Conservation (phyloP, 1,140 invertebrate genomes). For the Mercenaria mercenaria region DNA sequence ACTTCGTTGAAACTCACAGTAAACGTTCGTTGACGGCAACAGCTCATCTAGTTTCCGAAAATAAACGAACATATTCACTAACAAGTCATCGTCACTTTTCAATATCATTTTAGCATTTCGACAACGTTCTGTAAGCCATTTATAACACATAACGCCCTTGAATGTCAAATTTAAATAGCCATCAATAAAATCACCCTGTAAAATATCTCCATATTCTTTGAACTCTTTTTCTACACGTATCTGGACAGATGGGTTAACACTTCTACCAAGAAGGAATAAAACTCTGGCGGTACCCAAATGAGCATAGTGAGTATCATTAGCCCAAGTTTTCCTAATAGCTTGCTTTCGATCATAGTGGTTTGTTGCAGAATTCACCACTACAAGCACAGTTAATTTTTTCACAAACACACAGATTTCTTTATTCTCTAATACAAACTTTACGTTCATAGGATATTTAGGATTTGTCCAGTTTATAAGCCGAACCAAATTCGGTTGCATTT, state of each 20-base stretch:
- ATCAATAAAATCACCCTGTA: conserved; percentile 78
- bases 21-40: background rate
- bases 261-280: conserved; percentile 91
- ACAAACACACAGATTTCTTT: background rate
- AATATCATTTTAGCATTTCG: conserved; percentile 89
- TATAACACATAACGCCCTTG: conserved; percentile 93
- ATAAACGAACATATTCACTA: background rate
- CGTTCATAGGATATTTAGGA: background rate
- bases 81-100: conserved; percentile 95
- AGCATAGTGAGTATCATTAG: conserved; percentile 56
- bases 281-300: conserved; percentile 57
- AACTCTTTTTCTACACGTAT: conserved; percentile 55
- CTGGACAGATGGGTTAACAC: conserved; percentile 79
- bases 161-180: conserved; percentile 75
- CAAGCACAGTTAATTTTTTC: conserved; percentile 29
- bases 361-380: conserved; percentile 72
- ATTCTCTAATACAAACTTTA: background rate
- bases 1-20: background rate
- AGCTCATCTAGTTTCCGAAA: background rate
- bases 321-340: conserved; percentile 79
- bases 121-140: conserved; percentile 91
- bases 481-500: background rate
- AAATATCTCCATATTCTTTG: conserved; percentile 67
- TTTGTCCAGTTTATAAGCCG: background rate
- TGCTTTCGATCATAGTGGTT: conserved; percentile 63